Evolutionary conservation across 2,113 vertebrate genomes (phyloP).

Genomic region (Oreotragus oreotragus): DNA sequence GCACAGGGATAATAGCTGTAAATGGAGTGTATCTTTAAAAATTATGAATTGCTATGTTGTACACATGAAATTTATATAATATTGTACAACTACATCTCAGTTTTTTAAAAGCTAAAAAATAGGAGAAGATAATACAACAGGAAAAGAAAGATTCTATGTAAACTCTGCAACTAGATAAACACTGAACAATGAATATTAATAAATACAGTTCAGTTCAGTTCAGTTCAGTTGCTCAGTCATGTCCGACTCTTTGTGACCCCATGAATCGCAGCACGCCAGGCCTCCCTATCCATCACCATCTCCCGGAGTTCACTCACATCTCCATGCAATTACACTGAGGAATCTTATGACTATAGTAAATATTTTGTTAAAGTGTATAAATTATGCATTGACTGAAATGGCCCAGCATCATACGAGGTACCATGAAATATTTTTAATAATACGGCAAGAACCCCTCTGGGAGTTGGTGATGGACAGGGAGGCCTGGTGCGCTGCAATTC

Average conservation of each 20-base stretch:
- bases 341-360: not conserved
- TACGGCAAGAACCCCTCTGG: not conserved
- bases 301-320: too few species aligned
- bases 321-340: not conserved
- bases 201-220: too few species aligned
- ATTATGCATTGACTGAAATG: not conserved
- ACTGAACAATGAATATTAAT: not conserved
- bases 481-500: too few species aligned
- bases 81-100: not conserved
- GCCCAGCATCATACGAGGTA: not conserved
- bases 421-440: not conserved
- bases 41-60: not conserved
- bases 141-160: not conserved
- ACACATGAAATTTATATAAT: not conserved
- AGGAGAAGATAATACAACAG: not conserved
- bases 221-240: too few species aligned
- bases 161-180: not conserved
- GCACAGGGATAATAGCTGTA: not conserved
- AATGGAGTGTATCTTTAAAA: not conserved
- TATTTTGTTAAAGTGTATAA: not conserved
- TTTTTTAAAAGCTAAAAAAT: not conserved
- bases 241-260: too few species aligned
- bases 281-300: too few species aligned
- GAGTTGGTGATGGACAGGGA: too few species aligned
- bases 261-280: too few species aligned